These are phyloP conservation scores for Cynoglossus semilaevis DNA, from an alignment of 2,113 vertebrate species.

Conservation along the genomic window DNA sequence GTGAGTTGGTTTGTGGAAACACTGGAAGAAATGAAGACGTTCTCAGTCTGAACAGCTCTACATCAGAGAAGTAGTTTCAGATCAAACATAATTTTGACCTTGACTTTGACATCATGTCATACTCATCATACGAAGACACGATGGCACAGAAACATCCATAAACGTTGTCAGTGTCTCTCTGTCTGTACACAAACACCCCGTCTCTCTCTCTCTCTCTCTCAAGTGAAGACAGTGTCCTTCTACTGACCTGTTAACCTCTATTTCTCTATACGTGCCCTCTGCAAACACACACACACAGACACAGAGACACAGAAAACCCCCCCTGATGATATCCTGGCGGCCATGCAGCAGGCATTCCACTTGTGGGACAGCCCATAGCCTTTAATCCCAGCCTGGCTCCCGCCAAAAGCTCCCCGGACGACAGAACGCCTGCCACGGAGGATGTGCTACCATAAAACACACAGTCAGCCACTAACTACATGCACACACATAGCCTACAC, in stretches of 20 bases:
- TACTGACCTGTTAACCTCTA: slow-evolving; percentile 72
- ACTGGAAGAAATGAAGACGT: too few species aligned
- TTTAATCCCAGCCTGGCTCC: slow-evolving; percentile 81
- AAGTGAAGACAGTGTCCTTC: slow-evolving; percentile 70
- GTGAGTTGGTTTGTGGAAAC: too few species aligned
- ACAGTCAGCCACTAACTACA: slow-evolving; percentile 52
- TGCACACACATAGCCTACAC: slow-evolving; percentile 9
- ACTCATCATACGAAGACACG: too few species aligned
- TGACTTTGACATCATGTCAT: too few species aligned
- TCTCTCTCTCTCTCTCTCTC: slow-evolving; percentile 35
- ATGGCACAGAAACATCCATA: too few species aligned
- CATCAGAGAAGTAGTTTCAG: too few species aligned
- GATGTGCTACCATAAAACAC: slow-evolving; percentile 74
- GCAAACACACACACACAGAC: slow-evolving; percentile 25
- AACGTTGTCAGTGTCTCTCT: too few species aligned
- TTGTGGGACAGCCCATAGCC: slow-evolving; percentile 76
- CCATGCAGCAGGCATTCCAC: slow-evolving; percentile 78
- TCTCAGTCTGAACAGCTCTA: too few species aligned
- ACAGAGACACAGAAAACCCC: slow-evolving; percentile 22
- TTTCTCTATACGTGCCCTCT: slow-evolving; percentile 60
- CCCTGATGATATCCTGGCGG: slow-evolving; percentile 57
- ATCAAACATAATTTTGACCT: too few species aligned
- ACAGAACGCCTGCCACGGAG: slow-evolving; percentile 68
- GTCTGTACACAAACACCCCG: too few species aligned
- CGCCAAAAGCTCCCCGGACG: slow-evolving; percentile 75